These are phyloP conservation scores for Trididemnum miniatum DNA, from an alignment of 23 tunicate genomes.

Conservation along the genomic window DNA sequence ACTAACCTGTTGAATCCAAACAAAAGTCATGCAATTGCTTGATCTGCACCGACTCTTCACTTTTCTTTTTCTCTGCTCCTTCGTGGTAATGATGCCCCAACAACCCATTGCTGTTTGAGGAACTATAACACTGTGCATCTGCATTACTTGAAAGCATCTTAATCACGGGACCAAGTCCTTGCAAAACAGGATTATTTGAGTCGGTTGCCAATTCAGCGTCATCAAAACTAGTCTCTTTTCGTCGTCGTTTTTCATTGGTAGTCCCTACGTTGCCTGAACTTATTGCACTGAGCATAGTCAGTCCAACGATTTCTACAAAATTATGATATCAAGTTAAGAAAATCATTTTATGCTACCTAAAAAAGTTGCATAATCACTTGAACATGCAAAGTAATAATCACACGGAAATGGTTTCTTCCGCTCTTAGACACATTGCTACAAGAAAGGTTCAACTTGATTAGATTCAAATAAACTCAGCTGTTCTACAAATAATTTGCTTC, in stretches of 20 bases:
- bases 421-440: background rate
- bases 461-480: no score
- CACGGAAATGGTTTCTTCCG: no score
- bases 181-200: background rate
- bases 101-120: background rate
- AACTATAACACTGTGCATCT: background rate
- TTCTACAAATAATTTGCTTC: no score
- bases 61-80: background rate
- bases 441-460: no score
- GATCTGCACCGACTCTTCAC: no score
- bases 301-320: no score
- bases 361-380: no score
- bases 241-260: background rate
- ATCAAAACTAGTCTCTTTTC: background rate
- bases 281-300: slow-evolving; percentile 8
- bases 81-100: background rate
- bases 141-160: background rate
- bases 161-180: background rate
- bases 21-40: no score
- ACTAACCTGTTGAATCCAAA: no score
- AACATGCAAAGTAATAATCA: no score
- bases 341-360: no score
- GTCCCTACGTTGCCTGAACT: background rate
- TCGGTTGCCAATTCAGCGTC: background rate
- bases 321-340: no score